A percentile compares a stretch with the other conserved stretches of the same genome.
These are phyloP conservation scores for Strigops habroptila DNA, from an alignment of 2,113 vertebrate species.

Conservation along the genomic window DNA sequence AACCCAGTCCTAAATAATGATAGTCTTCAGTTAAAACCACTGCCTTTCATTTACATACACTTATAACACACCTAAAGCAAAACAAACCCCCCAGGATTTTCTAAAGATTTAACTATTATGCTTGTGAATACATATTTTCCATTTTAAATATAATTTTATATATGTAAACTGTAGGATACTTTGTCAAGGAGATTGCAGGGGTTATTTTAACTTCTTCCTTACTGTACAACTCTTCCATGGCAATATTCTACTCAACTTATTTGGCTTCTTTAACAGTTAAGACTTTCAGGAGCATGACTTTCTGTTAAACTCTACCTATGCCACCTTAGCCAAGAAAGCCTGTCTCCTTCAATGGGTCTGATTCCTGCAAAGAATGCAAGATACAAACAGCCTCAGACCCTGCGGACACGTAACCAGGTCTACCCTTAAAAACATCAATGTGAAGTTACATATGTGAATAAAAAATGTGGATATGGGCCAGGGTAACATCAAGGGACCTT, in stretches of 20 bases:
- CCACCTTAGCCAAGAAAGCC: not conserved
- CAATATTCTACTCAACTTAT: not conserved
- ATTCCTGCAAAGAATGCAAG: not conserved
- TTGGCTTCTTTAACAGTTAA: not conserved
- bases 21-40: not conserved
- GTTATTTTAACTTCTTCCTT: not conserved
- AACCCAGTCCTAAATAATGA: not conserved
- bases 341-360: rapidly evolving
- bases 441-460: conserved; percentile 39
- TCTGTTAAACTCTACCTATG: not conserved
- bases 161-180: not conserved
- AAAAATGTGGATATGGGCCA: conserved; percentile 54
- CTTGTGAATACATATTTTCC: not conserved
- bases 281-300: not conserved
- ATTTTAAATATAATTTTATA: not conserved
- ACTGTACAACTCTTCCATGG: not conserved
- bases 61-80: not conserved
- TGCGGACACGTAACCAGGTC: not conserved
- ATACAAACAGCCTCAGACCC: not conserved
- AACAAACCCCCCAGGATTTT: not conserved
- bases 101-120: not conserved
- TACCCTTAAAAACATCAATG: conserved; percentile 3
- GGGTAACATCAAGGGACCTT: not conserved
- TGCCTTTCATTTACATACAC: not conserved
- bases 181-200: not conserved